Conservation (phyloP, 2,888 invertebrate genomes). For the Pterostichus niger region DNA sequence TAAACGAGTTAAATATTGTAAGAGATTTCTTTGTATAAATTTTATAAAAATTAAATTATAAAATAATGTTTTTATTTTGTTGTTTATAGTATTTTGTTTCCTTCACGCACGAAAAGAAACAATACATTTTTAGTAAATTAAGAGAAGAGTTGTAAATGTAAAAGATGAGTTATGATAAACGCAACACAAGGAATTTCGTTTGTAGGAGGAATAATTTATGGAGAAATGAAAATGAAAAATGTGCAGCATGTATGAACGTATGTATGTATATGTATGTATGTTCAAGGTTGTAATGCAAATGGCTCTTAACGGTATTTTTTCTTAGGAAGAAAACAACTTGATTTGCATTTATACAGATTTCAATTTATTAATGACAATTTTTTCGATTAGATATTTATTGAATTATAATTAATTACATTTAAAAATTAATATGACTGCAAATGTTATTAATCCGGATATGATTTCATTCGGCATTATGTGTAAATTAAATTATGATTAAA, state of each 20-base stretch:
- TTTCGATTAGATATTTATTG: neutral
- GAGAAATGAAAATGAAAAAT: conserved; percentile 36
- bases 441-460: too few species aligned
- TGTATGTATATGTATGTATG: conserved; percentile 20
- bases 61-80: conserved; percentile 11
- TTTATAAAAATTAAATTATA: neutral
- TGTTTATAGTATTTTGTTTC: conserved; percentile 8
- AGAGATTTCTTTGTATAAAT: too few species aligned
- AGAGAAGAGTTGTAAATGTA: conserved; percentile 48
- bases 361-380: conserved; percentile 12
- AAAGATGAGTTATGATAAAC: conserved; percentile 44
- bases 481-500: neutral
- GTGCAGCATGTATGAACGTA: neutral
- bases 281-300: conserved; percentile 51
- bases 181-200: neutral
- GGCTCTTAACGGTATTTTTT: conserved; percentile 43
- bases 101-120: conserved; percentile 1
- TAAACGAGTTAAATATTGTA: too few species aligned
- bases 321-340: neutral
- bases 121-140: conserved; percentile 41
- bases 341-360: conserved; percentile 22
- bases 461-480: too few species aligned
- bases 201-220: conserved; percentile 40
- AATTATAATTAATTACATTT: neutral
- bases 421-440: too few species aligned